Conservation (phyloP, 2,113 vertebrate genomes). For the Epinephelus fuscoguttatus region DNA sequence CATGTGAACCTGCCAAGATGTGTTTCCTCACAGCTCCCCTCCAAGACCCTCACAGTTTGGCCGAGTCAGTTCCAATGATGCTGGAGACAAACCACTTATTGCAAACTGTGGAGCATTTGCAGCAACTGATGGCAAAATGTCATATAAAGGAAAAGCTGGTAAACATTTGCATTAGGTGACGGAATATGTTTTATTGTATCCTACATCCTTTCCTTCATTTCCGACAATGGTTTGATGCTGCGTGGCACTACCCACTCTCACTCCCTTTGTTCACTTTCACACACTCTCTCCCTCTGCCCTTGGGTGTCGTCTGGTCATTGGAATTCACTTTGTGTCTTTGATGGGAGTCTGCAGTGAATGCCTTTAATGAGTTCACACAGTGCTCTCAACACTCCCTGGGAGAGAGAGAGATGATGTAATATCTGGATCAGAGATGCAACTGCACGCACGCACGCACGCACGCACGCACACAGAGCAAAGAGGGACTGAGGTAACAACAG, state of each 20-base stretch:
- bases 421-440: constrained; percentile 59
- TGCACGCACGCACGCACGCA: background rate
- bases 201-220: background rate
- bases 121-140: constrained; percentile 1
- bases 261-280: constrained; percentile 32
- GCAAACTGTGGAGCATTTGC: background rate
- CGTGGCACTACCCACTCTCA: background rate
- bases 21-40: background rate
- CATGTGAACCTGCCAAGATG: background rate
- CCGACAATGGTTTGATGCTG: background rate
- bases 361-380: constrained; percentile 59
- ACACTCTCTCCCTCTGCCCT: constrained; percentile 22
- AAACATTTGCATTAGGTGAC: background rate
- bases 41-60: background rate
- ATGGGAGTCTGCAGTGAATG: constrained; percentile 46
- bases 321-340: constrained; percentile 47
- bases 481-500: background rate
- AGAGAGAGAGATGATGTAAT: constrained; percentile 68
- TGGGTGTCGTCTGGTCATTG: constrained; percentile 42
- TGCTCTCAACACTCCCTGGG: constrained; percentile 34
- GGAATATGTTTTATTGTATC: background rate
- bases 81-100: background rate
- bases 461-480: background rate
- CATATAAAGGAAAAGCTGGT: background rate
- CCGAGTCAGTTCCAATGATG: background rate